These are phyloP conservation scores for Drosophila formosana DNA, from an alignment of 2,888 invertebrate genomes.

Conservation along the genomic window DNA sequence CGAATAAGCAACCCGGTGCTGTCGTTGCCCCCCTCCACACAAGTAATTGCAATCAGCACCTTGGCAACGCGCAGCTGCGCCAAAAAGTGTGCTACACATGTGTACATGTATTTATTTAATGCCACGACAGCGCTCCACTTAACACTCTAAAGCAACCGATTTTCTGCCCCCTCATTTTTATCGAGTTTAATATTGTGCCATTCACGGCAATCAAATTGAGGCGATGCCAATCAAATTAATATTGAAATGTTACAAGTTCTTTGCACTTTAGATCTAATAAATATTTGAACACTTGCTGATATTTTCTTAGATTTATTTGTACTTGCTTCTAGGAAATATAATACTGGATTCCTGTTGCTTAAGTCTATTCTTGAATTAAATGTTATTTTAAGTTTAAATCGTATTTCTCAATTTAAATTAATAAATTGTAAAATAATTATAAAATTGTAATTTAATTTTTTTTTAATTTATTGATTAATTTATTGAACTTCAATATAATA, in stretches of 20 bases:
- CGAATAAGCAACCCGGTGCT: slow-evolving; percentile 32
- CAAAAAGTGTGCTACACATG: slow-evolving; percentile 57
- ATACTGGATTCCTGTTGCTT: not conserved
- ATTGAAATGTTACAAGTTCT: slow-evolving; percentile 3
- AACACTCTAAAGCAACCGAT: slow-evolving; percentile 39
- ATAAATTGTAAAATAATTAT: too few species aligned
- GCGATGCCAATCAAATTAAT: slow-evolving; percentile 13
- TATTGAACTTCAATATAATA: too few species aligned
- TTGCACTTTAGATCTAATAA: not conserved
- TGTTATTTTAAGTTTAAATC: too few species aligned
- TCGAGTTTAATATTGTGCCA: slow-evolving; percentile 19
- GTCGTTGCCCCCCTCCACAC: slow-evolving; percentile 22
- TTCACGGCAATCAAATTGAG: slow-evolving; percentile 18
- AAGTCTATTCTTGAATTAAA: not conserved
- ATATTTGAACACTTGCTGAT: not conserved
- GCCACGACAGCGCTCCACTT: slow-evolving; percentile 32
- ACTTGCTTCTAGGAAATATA: not conserved
- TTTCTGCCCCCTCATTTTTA: not conserved
- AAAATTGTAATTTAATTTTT: too few species aligned
- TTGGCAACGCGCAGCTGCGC: slow-evolving; percentile 68
- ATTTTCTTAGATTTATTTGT: not conserved
- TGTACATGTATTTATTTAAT: slow-evolving; percentile 58
- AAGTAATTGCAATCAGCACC: slow-evolving; percentile 78
- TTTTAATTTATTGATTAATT: too few species aligned
- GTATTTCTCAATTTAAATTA: too few species aligned